These are phyloP conservation scores for Cyanoderma ruficeps DNA, from an alignment of 2,113 vertebrate species.

Conservation along the genomic window DNA sequence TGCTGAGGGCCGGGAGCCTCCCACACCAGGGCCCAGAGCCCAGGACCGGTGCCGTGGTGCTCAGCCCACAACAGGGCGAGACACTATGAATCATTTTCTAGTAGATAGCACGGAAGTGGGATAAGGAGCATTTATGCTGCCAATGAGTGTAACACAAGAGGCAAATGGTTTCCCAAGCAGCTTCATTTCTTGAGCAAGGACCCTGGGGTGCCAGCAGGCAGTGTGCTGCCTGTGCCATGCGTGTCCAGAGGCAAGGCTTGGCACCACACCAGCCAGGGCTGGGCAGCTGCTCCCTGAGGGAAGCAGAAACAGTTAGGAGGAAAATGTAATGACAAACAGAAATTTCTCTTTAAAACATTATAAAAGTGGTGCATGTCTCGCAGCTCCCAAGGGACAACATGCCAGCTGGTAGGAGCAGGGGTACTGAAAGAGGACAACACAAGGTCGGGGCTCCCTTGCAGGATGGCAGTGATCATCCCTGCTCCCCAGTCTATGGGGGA, in stretches of 20 bases:
- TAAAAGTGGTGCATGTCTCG: fast-evolving
- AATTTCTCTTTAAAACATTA: neutral
- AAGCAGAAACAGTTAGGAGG: neutral
- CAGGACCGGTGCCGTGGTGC: fast-evolving
- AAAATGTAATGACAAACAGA: neutral
- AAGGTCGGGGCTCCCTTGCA: neutral
- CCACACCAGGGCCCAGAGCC: neutral
- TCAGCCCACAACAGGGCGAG: neutral
- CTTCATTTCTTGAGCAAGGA: neutral
- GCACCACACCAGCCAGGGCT: neutral
- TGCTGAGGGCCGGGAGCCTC: neutral
- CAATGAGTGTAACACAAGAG: neutral
- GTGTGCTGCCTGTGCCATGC: fast-evolving
- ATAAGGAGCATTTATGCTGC: neutral
- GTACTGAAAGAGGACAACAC: neutral
- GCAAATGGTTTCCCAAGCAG: neutral
- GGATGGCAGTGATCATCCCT: fast-evolving
- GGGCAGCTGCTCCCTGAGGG: neutral
- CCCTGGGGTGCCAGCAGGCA: neutral
- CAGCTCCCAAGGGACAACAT: fast-evolving
- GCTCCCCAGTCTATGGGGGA: fast-evolving
- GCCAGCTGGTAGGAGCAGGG: neutral
- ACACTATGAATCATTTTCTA: neutral
- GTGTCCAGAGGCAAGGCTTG: neutral
- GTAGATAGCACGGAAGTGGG: neutral